phyloP scores from a whole-genome alignment of 2,797 vertebrate species.

The Aselliscus stoliczkanus region DNA sequence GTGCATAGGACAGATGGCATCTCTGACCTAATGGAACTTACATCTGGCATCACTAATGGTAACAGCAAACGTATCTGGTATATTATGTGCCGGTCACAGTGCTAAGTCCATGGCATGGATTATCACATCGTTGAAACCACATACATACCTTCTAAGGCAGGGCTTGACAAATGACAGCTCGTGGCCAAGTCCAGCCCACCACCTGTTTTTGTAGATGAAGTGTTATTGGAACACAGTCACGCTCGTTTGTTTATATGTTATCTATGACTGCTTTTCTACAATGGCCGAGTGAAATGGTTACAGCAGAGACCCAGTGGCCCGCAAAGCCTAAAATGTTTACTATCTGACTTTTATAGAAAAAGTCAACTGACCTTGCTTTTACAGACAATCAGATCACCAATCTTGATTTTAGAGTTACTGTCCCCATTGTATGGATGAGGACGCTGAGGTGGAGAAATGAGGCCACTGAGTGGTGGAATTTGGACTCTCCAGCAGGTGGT shows the following conservation, averaged over 20 bases:
- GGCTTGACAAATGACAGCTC: not conserved
- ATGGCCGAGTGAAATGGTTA: accelerated
- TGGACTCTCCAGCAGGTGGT: accelerated
- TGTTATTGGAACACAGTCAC: not conserved
- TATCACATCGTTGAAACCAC: not conserved
- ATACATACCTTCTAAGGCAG: not conserved
- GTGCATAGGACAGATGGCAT: not conserved
- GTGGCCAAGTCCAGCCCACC: not conserved
- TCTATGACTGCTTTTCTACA: not conserved
- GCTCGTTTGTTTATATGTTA: accelerated
- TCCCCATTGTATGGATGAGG: not conserved
- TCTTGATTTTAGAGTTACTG: not conserved
- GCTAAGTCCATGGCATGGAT: not conserved
- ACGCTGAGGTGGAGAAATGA: not conserved
- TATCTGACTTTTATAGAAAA: too few species aligned
- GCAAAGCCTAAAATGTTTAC: not conserved
- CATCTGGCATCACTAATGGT: not conserved
- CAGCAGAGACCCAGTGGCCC: not conserved
- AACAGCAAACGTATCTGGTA: not conserved
- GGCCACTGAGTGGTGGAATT: not conserved
- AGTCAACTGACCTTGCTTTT: not conserved
- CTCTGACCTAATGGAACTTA: not conserved
- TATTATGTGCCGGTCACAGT: not conserved
- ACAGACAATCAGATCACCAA: too few species aligned
- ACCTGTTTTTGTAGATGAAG: not conserved